Percentiles rank a stretch among this genome's conserved stretches.
phyloP scores from a whole-genome alignment of 2,113 vertebrate species.

The Tyrannus savana region DNA sequence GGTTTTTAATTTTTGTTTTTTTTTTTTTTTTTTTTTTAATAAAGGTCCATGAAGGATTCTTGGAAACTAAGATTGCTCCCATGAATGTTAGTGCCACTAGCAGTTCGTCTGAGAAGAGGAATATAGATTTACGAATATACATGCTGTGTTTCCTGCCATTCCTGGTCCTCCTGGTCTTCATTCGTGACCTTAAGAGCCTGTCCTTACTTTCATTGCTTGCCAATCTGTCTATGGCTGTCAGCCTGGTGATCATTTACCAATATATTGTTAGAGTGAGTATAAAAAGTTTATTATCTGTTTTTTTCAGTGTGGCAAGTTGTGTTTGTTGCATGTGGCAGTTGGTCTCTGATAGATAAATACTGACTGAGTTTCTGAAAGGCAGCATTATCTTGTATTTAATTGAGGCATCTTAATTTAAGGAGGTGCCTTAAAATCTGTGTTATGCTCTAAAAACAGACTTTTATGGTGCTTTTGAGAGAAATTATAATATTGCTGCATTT shows the following conservation, averaged over 20 bases:
- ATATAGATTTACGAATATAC: constrained; percentile 82
- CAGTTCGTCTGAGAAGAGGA: constrained; percentile 55
- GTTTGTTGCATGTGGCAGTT: background rate
- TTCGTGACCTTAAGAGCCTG: constrained; percentile 84
- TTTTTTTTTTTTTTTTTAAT: background rate
- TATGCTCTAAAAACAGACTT: background rate
- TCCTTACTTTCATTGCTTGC: constrained; percentile 83
- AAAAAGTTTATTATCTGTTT: background rate
- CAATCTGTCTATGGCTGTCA: constrained; percentile 86
- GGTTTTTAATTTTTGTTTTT: background rate
- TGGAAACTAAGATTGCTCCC: constrained; percentile 42
- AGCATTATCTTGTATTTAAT: background rate
- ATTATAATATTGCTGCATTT: background rate
- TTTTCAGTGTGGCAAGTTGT: background rate
- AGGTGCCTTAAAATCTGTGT: background rate
- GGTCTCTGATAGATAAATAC: background rate
- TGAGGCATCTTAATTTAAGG: background rate
- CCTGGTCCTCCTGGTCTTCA: constrained; percentile 83
- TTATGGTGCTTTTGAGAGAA: background rate
- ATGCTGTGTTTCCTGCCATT: constrained; percentile 86
- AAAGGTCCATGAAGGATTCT: constrained; percentile 83
- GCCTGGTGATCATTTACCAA: constrained; percentile 86
- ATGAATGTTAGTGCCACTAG: constrained; percentile 49
- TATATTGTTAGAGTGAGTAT: constrained; percentile 80
- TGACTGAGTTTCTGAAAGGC: background rate